phyloP scores from a whole-genome alignment of 2,888 invertebrate genomes.

The Glyphotaelius pellucidus region DNA sequence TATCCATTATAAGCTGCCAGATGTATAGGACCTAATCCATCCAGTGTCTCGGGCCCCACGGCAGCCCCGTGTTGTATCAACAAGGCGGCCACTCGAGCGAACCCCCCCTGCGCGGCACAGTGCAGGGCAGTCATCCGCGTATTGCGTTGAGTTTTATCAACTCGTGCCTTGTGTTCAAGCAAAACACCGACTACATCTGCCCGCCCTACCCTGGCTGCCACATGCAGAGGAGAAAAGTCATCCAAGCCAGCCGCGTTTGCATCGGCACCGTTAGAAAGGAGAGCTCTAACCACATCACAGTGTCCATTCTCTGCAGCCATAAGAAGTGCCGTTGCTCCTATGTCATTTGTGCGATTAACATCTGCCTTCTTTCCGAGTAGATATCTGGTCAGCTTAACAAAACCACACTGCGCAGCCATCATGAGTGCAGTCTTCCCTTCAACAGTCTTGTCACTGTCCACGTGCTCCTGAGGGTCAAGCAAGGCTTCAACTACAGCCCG shows the following conservation, averaged over 20 bases:
- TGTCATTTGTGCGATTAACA: neutral
- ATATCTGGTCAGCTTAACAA: neutral
- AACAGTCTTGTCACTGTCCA: neutral
- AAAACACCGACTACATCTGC: neutral
- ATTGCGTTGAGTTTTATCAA: neutral
- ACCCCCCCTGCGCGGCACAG: neutral
- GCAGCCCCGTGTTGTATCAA: neutral
- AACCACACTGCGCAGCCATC: neutral
- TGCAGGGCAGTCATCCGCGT: neutral
- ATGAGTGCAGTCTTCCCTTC: neutral
- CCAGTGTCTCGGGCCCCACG: neutral
- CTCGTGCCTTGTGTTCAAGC: neutral
- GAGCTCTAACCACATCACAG: neutral
- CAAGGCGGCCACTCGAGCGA: neutral
- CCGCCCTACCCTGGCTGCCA: neutral
- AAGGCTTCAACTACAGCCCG: neutral
- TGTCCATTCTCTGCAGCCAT: slow-evolving; percentile 15
- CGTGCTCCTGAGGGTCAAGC: neutral
- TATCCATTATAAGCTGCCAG: neutral
- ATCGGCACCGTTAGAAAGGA: neutral
- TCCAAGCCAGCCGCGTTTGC: neutral
- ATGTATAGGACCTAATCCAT: neutral
- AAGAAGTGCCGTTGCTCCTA: neutral
- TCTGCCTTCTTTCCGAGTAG: neutral
- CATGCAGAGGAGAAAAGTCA: neutral